These are phyloP conservation scores for Brachypteracias leptosomus DNA, from an alignment of 2,113 vertebrate genomes.

Conservation along the genomic window DNA sequence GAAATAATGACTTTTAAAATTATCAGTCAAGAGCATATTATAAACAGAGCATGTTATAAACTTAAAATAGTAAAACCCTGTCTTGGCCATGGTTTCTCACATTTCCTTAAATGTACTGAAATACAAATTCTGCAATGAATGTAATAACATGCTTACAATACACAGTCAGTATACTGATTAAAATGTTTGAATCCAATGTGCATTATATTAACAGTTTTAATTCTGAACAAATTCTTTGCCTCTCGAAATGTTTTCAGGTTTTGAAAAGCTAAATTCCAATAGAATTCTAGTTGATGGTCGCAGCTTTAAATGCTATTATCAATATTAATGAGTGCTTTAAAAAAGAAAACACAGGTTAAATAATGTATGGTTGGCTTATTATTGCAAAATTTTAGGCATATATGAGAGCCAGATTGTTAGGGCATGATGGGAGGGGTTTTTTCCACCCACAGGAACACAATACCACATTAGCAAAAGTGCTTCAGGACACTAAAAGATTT, in stretches of 20 bases:
- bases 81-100: not conserved
- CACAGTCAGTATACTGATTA: no score
- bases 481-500: not conserved
- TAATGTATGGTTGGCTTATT: not conserved
- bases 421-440: not conserved
- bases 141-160: not conserved
- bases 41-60: not conserved
- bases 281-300: not conserved
- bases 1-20: not conserved
- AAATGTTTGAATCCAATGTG: not conserved
- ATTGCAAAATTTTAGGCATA: not conserved
- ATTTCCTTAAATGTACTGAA: not conserved
- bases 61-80: not conserved
- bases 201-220: not conserved
- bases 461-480: not conserved
- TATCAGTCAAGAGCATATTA: no score
- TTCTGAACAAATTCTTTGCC: not conserved
- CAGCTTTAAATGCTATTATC: not conserved
- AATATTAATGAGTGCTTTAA: not conserved
- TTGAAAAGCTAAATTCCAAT: not conserved
- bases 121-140: not conserved
- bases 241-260: not conserved
- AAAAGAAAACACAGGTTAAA: not conserved
- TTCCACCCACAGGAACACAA: not conserved
- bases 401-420: not conserved